Base-by-base conservation (phyloP, 2,797 vertebrate genomes). In the Chiropotes sagulatus region DNA sequence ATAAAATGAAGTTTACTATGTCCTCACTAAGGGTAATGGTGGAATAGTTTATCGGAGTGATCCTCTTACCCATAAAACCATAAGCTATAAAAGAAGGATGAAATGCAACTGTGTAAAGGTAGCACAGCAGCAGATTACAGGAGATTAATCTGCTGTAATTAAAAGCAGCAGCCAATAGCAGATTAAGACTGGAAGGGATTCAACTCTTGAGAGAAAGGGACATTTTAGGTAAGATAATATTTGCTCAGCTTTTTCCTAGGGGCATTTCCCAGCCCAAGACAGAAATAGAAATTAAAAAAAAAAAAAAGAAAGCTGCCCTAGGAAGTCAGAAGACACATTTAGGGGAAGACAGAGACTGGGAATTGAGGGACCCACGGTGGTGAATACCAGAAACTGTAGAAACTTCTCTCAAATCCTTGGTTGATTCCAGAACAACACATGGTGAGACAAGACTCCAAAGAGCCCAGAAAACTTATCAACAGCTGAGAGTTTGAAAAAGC, bases 151-250 rank as follows among this genome's bases (percentile, higher is more conserved):
- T 67, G 64, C 15, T n/a, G 64, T 67, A n/a, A 67, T 67, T 67
- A n/a, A 76, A 20, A 19, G 54, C 11, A 95, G 30, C 48, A 36
- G 89, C 30, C 26, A 26, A 93, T 33, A 90, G 39, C 26, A 67
- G 26, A 94, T 6, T 46, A 88, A 97, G 76, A 76, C 48, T 88
- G n/a, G 70, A 96, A 30, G 14, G 30, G 4, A 87, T 64, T 86
- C 41, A 64, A 28, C 17, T 50, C 33, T 83, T 72, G 64, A 94
- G 61, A 96, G 57, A 41, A 92, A 73, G 36, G 3, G 85, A 67
- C 1, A 50, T 73, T 36, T 81, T n/a, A 39, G 9, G 5, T 33
- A 41, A 82, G 17, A 87, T 70, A 20, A 26, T 20, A 26, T 89
- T 46, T 73, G 14, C 41, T 64, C 58, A 73, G 36, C 30, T 88